These are phyloP conservation scores for Nebria ingens DNA, from an alignment of 1,140 invertebrate genomes.

Conservation along the genomic window DNA sequence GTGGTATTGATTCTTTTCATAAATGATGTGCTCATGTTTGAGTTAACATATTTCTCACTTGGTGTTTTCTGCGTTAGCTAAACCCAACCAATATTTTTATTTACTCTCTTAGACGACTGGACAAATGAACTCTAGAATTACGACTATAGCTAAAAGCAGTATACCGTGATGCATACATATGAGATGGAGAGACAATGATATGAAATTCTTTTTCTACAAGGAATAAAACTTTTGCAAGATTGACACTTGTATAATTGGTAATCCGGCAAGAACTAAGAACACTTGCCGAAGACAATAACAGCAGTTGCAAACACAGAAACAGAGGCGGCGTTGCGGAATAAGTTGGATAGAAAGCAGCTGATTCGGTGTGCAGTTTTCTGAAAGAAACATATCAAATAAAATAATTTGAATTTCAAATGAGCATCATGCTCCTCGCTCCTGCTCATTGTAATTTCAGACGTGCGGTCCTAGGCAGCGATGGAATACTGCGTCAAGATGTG, in stretches of 20 bases:
- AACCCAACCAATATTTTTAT: no score
- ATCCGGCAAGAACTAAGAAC: no score
- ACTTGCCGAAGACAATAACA: no score
- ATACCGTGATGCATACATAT: no score
- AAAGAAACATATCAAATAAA: slow-evolving; percentile 17
- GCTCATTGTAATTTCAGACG: slow-evolving; percentile 14
- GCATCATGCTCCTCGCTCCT: slow-evolving; percentile 11
- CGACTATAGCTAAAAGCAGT: no score
- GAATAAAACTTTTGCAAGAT: no score
- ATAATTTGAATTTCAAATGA: slow-evolving; percentile 20
- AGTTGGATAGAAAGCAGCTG: neutral
- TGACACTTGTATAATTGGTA: neutral
- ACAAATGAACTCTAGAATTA: no score
- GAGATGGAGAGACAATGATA: no score
- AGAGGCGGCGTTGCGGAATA: neutral
- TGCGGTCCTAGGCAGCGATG: slow-evolving; percentile 11
- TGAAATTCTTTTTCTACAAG: no score
- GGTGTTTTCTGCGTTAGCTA: no score
- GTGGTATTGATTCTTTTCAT: slow-evolving; percentile 3
- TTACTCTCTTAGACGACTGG: no score
- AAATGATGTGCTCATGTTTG: neutral
- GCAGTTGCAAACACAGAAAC: neutral
- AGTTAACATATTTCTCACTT: no score
- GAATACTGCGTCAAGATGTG: slow-evolving; percentile 11
- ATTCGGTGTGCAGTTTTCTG: slow-evolving; percentile 1